Conservation (phyloP, 2,888 invertebrate genomes). For the Artemia sinica region DNA sequence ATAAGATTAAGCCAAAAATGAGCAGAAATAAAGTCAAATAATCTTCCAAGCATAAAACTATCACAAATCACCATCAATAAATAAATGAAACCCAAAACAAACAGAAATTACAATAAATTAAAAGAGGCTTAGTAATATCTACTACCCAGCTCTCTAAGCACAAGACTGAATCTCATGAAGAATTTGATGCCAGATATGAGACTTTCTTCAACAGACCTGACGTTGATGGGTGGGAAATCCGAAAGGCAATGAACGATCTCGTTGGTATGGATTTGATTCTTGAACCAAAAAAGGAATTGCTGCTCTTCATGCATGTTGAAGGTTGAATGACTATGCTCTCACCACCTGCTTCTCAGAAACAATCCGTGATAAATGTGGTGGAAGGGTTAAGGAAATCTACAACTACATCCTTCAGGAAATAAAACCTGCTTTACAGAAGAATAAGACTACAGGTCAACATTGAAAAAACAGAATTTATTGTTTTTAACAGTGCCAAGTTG, state of each 20-base stretch:
- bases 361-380: constrained; percentile 71
- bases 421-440: neutral
- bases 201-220: constrained; percentile 65
- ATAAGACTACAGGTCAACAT: too few species aligned
- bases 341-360: constrained; percentile 82
- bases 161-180: constrained; percentile 52
- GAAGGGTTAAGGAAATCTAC: constrained; percentile 53
- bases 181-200: constrained; percentile 66
- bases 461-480: too few species aligned
- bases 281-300: constrained; percentile 72
- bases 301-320: constrained; percentile 72
- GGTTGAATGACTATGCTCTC: constrained; percentile 82
- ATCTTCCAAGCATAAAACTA: too few species aligned
- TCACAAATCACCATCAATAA: too few species aligned
- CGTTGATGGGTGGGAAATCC: constrained; percentile 85
- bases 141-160: constrained; percentile 26
- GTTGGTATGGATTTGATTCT: constrained; percentile 80
- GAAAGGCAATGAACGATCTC: constrained; percentile 63
- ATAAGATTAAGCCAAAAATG: too few species aligned
- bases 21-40: too few species aligned
- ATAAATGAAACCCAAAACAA: too few species aligned
- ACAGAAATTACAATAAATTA: constrained; percentile 31
- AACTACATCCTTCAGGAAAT: constrained; percentile 53
- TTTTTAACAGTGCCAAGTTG: too few species aligned
- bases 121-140: constrained; percentile 31